Percentiles rank a stretch among this genome's conserved stretches.
Conservation (phyloP, 2,888 invertebrate species). For the Gerris lacustris region DNA sequence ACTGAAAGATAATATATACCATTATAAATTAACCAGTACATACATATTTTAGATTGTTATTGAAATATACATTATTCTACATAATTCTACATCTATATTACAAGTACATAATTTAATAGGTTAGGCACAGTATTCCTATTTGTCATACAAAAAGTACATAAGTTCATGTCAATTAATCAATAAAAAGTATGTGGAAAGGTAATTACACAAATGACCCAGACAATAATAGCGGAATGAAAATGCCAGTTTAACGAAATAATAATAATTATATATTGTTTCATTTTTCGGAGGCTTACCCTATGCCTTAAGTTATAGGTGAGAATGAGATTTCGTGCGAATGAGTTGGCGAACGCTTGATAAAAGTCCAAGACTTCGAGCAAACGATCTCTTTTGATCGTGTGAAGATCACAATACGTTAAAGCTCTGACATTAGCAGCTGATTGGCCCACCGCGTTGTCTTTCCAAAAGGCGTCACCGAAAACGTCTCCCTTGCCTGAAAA, state of each 20-base stretch:
- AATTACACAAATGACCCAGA: too few relatives aligned
- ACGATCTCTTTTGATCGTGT: constrained; percentile 94
- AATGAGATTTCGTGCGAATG: constrained; percentile 93
- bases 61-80: too few relatives aligned
- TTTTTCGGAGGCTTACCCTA: constrained; percentile 55
- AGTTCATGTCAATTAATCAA: too few relatives aligned
- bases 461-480: constrained; percentile 99
- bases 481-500: constrained; percentile 89
- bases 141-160: too few relatives aligned
- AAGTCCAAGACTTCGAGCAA: constrained; percentile 93
- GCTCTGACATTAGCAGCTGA: constrained; percentile 98
- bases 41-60: too few relatives aligned
- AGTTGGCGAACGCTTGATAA: constrained; percentile 98
- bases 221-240: too few relatives aligned
- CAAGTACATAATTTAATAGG: too few relatives aligned
- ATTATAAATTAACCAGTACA: too few relatives aligned
- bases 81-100: too few relatives aligned
- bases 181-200: too few relatives aligned
- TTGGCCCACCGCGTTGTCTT: constrained; percentile 89
- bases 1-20: constrained; percentile 38
- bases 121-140: too few relatives aligned
- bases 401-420: constrained; percentile 97
- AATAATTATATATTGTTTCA: background rate
- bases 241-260: too few relatives aligned
- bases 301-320: constrained; percentile 96